Base-by-base conservation (phyloP, 2,113 vertebrate species). In the Opisthocomus hoazin region DNA sequence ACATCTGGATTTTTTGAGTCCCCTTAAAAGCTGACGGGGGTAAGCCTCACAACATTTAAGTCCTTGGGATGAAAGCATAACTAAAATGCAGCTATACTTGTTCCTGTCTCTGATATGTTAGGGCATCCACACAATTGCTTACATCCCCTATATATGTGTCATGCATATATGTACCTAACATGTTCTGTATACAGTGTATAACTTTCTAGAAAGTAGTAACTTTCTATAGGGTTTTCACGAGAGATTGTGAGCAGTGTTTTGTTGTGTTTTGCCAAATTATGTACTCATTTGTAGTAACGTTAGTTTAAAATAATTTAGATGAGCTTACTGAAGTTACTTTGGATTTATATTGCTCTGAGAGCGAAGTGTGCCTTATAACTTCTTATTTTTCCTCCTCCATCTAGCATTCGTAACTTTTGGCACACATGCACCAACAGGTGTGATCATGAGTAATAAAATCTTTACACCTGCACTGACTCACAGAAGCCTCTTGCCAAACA, bases 391-490 rank as follows among this genome's bases (percentile, higher is more conserved):
- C 41, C 93, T 92, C 46, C 41, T 82, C 69, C 78, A 66, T 87
- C 66, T 69, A 80, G 39, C 68, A 46, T 82, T 94, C 57, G 93
- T 80, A 79, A 45, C 37, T 95, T 96, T 94, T 97, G 96, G 96
- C 96, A 91, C 54, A 26, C 36, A 32, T 13, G 27, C 71, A 76
- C 68, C 56, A 93, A 77, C 95, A 95, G 96, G 93, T 96, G 95
- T 89, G 87, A 86, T 81, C 71, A 76, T 60, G 88, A 91, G 80
- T 92, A 96, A 93, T 95, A 97, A 96, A 96, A 94, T 92, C 92
- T 96, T 91, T 89, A 96, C 92, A 97, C 94, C 95, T 96, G 96
- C 95, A 85, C 71, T 95, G 89, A 94, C 87, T 95, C 94, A 96
- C 54, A 90, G 87, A 46, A 53, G 86, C 23, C 37, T 43, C 73